phyloP scores from a whole-genome alignment of 1,140 invertebrate genomes.

The Polypedilum pembai region DNA sequence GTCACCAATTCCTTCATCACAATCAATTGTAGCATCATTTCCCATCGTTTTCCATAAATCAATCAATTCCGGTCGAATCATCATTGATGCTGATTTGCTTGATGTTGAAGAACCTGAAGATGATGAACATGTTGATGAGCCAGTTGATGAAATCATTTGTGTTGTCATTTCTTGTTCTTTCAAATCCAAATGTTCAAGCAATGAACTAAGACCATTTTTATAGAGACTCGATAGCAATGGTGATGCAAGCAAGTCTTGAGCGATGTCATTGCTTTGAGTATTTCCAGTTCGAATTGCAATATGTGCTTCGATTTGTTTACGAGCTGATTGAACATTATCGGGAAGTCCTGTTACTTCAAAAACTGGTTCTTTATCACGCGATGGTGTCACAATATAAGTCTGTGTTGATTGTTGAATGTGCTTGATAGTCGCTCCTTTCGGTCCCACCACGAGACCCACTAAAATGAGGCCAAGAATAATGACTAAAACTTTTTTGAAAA shows the following conservation, averaged over 20 bases:
- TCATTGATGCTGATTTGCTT: conserved; percentile 51
- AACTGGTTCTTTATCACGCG: conserved; percentile 95
- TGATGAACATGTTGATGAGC: conserved; percentile 53
- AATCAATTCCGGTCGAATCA: conserved; percentile 55
- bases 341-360: conserved; percentile 97
- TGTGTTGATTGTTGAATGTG: conserved; percentile 98
- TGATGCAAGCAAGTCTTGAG: conserved; percentile 45
- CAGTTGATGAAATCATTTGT: conserved; percentile 44
- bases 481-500: background rate
- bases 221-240: conserved; percentile 58
- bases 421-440: conserved; percentile 98
- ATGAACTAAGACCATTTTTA: conserved; percentile 53
- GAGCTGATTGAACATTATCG: conserved; percentile 92
- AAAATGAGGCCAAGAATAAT: background rate
- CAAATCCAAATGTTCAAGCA: conserved; percentile 48
- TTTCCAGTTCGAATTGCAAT: conserved; percentile 91
- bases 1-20: conserved; percentile 77
- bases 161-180: conserved; percentile 29
- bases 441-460: conserved; percentile 95
- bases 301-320: conserved; percentile 94
- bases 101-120: conserved; percentile 57
- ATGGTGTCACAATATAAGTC: conserved; percentile 98
- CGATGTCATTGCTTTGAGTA: conserved; percentile 46
- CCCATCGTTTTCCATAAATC: conserved; percentile 57
- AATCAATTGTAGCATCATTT: conserved; percentile 54